These are phyloP conservation scores for Crypturellus tataupa DNA, from an alignment of 2,797 vertebrate genomes.

Conservation along the genomic window DNA sequence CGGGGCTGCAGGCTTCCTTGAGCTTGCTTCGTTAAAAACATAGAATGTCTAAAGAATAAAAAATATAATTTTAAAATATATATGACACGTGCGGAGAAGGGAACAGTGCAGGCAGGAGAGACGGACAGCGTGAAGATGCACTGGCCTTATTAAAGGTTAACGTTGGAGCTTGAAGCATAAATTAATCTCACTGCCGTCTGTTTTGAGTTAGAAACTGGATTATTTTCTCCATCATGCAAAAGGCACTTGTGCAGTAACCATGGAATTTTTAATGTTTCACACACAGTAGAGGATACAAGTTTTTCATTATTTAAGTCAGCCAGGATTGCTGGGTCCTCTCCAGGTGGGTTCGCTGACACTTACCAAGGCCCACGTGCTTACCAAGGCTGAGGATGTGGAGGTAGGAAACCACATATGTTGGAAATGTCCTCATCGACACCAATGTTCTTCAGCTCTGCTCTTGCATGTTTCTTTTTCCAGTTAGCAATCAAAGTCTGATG, in stretches of 20 bases:
- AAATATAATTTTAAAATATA: background rate
- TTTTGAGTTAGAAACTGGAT: background rate
- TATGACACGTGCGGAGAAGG: fast-evolving
- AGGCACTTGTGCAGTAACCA: background rate
- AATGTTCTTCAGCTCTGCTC: background rate
- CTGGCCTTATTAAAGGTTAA: background rate
- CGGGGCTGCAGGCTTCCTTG: background rate
- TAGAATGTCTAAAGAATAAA: background rate
- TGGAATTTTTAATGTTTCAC: background rate
- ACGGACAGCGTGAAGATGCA: background rate
- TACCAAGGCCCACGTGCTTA: background rate
- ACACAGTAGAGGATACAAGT: background rate
- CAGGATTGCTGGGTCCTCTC: background rate
- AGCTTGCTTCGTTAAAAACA: background rate
- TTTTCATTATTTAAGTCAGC: background rate
- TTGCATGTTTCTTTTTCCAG: background rate
- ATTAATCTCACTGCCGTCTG: background rate
- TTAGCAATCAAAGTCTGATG: background rate
- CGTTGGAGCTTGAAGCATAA: background rate
- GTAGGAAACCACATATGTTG: background rate
- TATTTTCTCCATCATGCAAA: background rate
- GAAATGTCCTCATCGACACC: background rate
- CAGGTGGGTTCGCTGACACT: background rate
- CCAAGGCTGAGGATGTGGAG: background rate
- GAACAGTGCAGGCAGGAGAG: background rate